Base-by-base conservation (phyloP, 1,140 invertebrate species). In the Zaprionus kolodkinae region DNA sequence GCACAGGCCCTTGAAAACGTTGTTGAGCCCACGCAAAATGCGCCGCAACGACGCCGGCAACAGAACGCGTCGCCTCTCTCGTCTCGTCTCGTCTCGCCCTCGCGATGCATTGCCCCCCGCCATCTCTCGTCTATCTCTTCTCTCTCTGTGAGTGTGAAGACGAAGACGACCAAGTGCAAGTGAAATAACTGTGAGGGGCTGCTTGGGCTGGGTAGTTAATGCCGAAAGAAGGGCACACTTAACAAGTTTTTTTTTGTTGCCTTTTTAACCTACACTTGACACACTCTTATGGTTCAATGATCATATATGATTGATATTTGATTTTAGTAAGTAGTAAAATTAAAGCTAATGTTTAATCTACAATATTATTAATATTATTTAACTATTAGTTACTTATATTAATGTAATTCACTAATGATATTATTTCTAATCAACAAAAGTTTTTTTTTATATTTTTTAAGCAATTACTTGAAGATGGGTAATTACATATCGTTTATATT, bases 1-100 rank as follows among this genome's bases (percentile, higher is more conserved):
- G 83, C 84, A 87, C 83, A 87, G 83, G 83, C 83, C 83, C 83
- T 87, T 87, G 83, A 87, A 87, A 88, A 78, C 56, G 71, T 68
- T 76, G 63, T 73, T 64, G 76, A 75, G 77, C 83, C 84, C 84
- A 87, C 83, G 84, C 83, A 69, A 78, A 88, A 83, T 83, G 76
- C 75, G 66, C 55, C 69, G 36, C 66, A 50, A 43, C 63, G 25
- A 62, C 38, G 65, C 45, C 64, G 54, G n/a, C 40, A 43, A 43
- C n/a, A 43, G 21, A 10, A 33, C 25, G 40, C 13, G 27, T 45
- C 15, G 30, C 30, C 40, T 25, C 7, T 21, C 40, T 25, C 7
- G 13, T 5, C 13, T n/a, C 13, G n/a, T 6, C 13, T n/a, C 13
- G 38, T n/a, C n/a, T n/a, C n/a, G n/a, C n/a, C 38, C 6, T n/a